Percentiles rank a stretch among this genome's conserved stretches.
Conservation (phyloP, 92 coral and sea anemone species). For the Paragorgia papillata region DNA sequence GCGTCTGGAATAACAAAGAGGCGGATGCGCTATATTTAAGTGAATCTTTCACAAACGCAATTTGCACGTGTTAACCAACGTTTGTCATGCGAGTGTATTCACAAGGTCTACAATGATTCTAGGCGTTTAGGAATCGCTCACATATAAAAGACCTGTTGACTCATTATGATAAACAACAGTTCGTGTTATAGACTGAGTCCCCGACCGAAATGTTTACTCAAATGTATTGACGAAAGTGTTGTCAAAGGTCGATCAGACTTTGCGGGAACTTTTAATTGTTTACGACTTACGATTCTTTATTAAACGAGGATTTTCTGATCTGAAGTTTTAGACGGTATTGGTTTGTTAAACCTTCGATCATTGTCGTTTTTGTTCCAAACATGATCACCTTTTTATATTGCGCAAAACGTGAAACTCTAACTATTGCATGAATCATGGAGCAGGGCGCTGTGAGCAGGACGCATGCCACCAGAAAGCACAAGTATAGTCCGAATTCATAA, state of each 20-base stretch:
- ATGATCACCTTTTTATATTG: too few relatives aligned
- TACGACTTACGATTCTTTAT: neutral
- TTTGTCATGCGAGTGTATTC: neutral
- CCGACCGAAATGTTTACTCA: constrained; percentile 18
- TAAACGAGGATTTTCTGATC: neutral
- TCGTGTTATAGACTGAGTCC: neutral
- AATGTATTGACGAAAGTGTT: neutral
- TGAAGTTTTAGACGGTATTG: neutral
- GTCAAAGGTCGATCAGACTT: neutral
- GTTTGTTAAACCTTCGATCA: too few relatives aligned
- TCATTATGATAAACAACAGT: constrained; percentile 1
- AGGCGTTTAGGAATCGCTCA: neutral
- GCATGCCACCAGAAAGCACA: too few relatives aligned
- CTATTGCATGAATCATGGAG: too few relatives aligned
- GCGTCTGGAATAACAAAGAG: constrained; percentile 50
- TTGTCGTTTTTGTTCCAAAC: neutral
- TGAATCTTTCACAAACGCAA: constrained; percentile 31
- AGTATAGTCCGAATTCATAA: too few relatives aligned
- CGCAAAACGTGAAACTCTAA: too few relatives aligned
- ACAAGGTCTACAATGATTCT: neutral
- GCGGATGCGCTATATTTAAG: constrained; percentile 47
- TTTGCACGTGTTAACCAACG: constrained; percentile 35
- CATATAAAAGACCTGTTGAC: constrained; percentile 7
- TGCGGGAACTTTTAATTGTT: neutral
- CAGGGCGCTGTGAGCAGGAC: too few relatives aligned